Percentiles rank a stretch among this genome's conserved stretches.
These are phyloP conservation scores for Labeo calbasu DNA, from an alignment of 2,797 vertebrate genomes.

Conservation along the genomic window DNA sequence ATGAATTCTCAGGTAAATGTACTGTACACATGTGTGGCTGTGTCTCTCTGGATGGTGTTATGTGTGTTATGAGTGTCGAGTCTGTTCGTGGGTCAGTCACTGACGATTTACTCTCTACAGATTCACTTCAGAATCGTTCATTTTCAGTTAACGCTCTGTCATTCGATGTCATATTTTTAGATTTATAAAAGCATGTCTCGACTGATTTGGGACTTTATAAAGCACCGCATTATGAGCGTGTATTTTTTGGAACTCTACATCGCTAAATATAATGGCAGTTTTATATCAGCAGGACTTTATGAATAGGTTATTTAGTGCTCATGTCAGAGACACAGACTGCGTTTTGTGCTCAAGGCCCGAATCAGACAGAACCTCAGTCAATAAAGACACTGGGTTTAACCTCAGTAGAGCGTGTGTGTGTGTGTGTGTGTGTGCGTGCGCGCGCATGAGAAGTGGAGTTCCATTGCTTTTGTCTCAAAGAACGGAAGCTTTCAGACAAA, in stretches of 20 bases:
- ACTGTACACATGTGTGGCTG: background rate
- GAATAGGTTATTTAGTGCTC: constrained; percentile 66
- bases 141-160: constrained; percentile 12
- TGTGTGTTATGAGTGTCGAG: background rate
- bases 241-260: constrained; percentile 35
- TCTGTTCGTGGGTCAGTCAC: background rate
- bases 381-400: constrained; percentile 83
- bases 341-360: constrained; percentile 64
- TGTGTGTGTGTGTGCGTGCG: constrained; percentile 65
- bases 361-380: constrained; percentile 56
- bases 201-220: constrained; percentile 14
- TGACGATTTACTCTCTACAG: background rate
- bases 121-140: background rate
- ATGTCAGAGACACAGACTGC: constrained; percentile 76
- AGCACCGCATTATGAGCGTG: constrained; percentile 9
- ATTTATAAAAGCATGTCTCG: constrained; percentile 11
- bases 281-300: constrained; percentile 53
- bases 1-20: background rate
- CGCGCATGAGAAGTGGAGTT: constrained; percentile 72
- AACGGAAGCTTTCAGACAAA: constrained; percentile 86
- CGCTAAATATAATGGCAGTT: constrained; percentile 73
- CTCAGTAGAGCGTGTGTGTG: constrained; percentile 82
- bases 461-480: constrained; percentile 74
- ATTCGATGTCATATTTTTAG: background rate
- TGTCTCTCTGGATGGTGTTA: background rate